A percentile compares a stretch with the other conserved stretches of the same genome.
Conservation (phyloP, 2,113 vertebrate genomes). For the Heterocephalus glaber region DNA sequence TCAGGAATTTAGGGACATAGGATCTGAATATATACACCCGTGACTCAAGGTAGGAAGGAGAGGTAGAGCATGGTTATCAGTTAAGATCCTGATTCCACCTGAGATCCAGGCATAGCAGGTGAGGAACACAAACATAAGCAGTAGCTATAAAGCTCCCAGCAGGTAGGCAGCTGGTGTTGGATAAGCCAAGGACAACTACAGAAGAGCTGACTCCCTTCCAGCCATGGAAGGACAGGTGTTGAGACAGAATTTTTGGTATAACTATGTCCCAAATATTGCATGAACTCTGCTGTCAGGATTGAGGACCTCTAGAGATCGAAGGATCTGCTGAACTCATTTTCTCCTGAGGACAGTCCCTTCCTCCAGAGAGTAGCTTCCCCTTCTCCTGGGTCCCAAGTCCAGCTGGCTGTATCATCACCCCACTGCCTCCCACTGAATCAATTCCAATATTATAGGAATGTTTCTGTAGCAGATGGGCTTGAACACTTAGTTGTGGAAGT, state of each 20-base stretch:
- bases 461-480: conserved; percentile 55
- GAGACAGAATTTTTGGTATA: background rate
- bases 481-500: conserved; percentile 34
- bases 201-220: background rate
- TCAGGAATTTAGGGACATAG: background rate
- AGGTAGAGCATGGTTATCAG: fast-evolving
- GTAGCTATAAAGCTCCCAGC: fast-evolving
- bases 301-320: background rate
- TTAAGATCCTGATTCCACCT: background rate
- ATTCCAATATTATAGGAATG: conserved; percentile 30
- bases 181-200: fast-evolving
- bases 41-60: background rate
- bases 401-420: conserved; percentile 6
- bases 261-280: background rate
- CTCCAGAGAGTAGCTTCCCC: background rate
- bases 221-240: background rate
- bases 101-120: background rate
- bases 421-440: conserved; percentile 24
- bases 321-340: background rate
- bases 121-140: background rate
- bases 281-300: background rate
- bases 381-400: background rate
- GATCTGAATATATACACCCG: background rate
- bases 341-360: background rate
- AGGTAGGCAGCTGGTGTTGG: no score